Percentiles rank a stretch among this genome's conserved stretches.
phyloP scores from a whole-genome alignment of 2,113 vertebrate species.

The Emydura subglobosa region DNA sequence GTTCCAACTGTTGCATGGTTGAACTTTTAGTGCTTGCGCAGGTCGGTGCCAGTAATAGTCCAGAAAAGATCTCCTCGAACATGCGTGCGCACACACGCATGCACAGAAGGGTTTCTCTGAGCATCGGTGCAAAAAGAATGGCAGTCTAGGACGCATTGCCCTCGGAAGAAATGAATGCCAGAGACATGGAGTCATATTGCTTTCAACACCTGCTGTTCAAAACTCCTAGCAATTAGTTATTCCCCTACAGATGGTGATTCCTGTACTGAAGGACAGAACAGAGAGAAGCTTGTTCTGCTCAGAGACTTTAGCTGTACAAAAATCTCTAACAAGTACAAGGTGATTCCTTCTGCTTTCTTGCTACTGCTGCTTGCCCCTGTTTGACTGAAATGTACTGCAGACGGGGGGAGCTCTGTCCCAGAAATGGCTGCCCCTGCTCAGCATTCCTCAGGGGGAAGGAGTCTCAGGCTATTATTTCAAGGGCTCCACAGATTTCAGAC shows the following conservation, averaged over 20 bases:
- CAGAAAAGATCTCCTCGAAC: not conserved
- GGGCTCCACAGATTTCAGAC: not conserved
- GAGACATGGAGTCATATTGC: not conserved
- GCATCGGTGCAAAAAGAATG: not conserved
- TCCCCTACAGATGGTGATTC: slow-evolving; percentile 49
- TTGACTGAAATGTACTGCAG: not conserved
- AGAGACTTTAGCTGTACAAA: slow-evolving; percentile 11
- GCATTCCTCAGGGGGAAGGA: rapidly evolving
- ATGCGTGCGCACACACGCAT: not conserved
- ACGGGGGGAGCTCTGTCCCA: not conserved
- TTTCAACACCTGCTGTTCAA: not conserved
- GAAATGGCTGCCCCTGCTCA: not conserved
- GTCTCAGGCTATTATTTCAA: not conserved
- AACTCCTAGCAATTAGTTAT: slow-evolving; percentile 4
- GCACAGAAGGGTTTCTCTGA: not conserved
- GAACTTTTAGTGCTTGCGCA: not conserved
- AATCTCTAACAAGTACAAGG: not conserved
- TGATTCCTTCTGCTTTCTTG: slow-evolving; percentile 7
- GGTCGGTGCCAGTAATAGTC: slow-evolving; percentile 21
- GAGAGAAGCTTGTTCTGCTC: not conserved
- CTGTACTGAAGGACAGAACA: not conserved
- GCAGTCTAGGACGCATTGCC: rapidly evolving
- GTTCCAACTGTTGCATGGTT: not conserved
- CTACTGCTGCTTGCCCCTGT: not conserved
- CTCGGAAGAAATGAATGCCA: not conserved